Evolutionary conservation across 2,113 vertebrate species (phyloP), one percentile per base, ranked within the genome.

Genomic region (Dipodomys merriami): DNA sequence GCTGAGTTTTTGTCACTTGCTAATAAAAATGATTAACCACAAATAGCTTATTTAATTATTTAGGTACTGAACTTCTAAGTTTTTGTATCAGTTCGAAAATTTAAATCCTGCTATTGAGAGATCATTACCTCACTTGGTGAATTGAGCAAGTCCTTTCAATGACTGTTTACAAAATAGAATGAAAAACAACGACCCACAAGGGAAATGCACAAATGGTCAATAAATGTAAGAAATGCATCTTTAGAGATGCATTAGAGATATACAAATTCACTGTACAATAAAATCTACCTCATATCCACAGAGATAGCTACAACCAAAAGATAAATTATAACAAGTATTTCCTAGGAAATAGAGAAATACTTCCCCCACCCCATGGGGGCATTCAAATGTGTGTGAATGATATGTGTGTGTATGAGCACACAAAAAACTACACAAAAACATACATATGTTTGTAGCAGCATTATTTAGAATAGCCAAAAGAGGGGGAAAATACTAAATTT

Each of bases 1-100:
- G 29, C 67, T 87, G 30, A 44, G 12, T 87, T 77, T 91, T 73
- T 84, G 2, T 46, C 11, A 62, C 23, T 84, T 87, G 7, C 44
- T 90, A 94, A 83, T 86, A 81, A 83, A 91, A 86, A 16, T 49
- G 19, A 78, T 35, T 49, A 74, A 88, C 78, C 33, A 62, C 57
- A 95, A 79, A 39, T 68, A 90, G 3, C 9, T 88, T 83, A 76
- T 72, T 76, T 95, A 11, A 77, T 35, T 87, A 80, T 29, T 57
- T 72, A 72, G 33, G 11, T 62, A 5, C 1, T 33, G 5, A 95
- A 64, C 23, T 33, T 86, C 8, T 86, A 71, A 33, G 20, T n/a
- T 83, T 95, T 71, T 64, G 15, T 11, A 73, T 39, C 29, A 72
- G 33, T 71, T 53, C 77, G 29, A 89, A 93, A 83, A 89, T 16